phyloP scores from a whole-genome alignment of 2,888 invertebrate species.

The Gonocerus acuteangulatus region DNA sequence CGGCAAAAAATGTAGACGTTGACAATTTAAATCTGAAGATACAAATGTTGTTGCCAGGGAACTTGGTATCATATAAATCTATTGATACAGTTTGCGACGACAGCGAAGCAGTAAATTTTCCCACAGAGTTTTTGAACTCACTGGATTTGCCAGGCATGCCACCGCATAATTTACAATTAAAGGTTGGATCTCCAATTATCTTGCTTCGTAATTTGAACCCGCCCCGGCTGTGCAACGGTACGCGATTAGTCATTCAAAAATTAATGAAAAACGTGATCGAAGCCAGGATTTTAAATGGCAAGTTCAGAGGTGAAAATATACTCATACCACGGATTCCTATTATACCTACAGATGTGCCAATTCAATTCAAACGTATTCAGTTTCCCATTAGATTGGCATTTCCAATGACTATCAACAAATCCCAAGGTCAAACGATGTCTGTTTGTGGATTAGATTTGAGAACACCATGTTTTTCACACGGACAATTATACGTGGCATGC shows the following conservation, averaged over 20 bases:
- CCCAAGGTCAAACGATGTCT: slow-evolving; percentile 33
- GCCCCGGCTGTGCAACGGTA: slow-evolving; percentile 40
- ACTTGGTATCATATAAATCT: slow-evolving; percentile 37
- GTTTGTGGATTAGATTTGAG: slow-evolving; percentile 30
- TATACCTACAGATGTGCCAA: slow-evolving; percentile 28
- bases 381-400: slow-evolving; percentile 34
- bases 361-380: slow-evolving; percentile 34
- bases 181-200: slow-evolving; percentile 39
- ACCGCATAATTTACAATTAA: slow-evolving; percentile 35
- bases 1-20: slow-evolving; percentile 40
- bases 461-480: slow-evolving; percentile 31
- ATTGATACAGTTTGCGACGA: slow-evolving; percentile 37
- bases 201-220: slow-evolving; percentile 38
- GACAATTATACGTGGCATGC: slow-evolving; percentile 31
- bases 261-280: slow-evolving; percentile 38
- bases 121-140: slow-evolving; percentile 41
- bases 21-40: slow-evolving; percentile 40
- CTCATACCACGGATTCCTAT: slow-evolving; percentile 35
- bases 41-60: slow-evolving; percentile 34
- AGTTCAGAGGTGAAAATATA: slow-evolving; percentile 38
- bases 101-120: slow-evolving; percentile 34
- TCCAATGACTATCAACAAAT: slow-evolving; percentile 35
- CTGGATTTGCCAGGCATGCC: slow-evolving; percentile 38
- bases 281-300: slow-evolving; percentile 36
- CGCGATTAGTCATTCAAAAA: slow-evolving; percentile 36